phyloP scores from a whole-genome alignment of 1,140 invertebrate species.

The Pseudobourletiella spinata region DNA sequence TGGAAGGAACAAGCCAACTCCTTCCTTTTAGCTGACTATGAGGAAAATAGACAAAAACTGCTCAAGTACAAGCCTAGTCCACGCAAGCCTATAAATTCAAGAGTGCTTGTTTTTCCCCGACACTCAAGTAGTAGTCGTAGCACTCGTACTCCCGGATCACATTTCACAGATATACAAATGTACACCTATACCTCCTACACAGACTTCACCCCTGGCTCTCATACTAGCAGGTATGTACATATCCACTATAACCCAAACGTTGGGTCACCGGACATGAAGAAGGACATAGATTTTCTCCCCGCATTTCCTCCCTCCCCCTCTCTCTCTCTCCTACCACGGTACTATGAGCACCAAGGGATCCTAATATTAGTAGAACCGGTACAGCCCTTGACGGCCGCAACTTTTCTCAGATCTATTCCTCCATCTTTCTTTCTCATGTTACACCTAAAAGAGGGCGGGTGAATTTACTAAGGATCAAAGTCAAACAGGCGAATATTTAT shows the following conservation, averaged over 20 bases:
- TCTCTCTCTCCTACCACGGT: background rate
- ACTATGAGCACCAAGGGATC: too few species aligned
- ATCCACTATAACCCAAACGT: too few species aligned
- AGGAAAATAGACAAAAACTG: conserved; percentile 6
- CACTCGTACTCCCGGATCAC: background rate
- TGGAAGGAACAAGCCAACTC: conserved; percentile 9
- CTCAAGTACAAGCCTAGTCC: background rate
- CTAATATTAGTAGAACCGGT: too few species aligned
- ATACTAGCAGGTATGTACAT: too few species aligned
- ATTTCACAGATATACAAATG: background rate
- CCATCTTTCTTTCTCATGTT: background rate
- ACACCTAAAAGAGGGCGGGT: too few species aligned
- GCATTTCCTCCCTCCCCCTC: background rate
- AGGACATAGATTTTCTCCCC: too few species aligned
- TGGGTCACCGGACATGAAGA: too few species aligned
- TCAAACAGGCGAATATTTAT: too few species aligned
- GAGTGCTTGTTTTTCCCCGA: conserved; percentile 2
- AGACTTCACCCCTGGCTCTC: too few species aligned
- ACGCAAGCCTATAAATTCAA: conserved; percentile 8
- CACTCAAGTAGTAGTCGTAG: conserved; percentile 1
- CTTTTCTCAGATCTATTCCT: background rate
- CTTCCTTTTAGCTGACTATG: background rate
- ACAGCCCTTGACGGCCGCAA: background rate
- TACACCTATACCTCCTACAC: too few species aligned
- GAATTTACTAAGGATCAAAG: too few species aligned